Conservation (phyloP, 1,140 invertebrate species). For the Trichonephila clavata region DNA sequence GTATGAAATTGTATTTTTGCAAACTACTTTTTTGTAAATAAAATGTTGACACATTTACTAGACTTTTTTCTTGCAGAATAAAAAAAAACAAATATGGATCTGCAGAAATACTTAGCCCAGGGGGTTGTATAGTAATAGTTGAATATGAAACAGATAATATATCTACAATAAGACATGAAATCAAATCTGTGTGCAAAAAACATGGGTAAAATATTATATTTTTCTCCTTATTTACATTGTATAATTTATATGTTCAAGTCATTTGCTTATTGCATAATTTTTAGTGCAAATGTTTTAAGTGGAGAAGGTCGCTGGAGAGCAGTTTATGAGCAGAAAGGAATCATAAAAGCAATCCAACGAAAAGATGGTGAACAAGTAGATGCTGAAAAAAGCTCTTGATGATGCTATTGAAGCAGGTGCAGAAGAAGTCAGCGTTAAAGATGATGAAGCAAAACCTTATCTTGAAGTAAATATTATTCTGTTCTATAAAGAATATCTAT, state of each 20-base stretch:
- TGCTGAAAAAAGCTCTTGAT: slow-evolving; percentile 74
- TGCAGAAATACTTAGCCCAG: slow-evolving; percentile 78
- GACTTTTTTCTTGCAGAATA: slow-evolving; percentile 54
- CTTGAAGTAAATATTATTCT: slow-evolving; percentile 24
- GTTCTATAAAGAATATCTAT: too few species aligned
- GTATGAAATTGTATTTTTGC: too few species aligned
- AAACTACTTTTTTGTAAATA: too few species aligned
- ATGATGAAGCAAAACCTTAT: slow-evolving; percentile 74
- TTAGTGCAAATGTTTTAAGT: slow-evolving; percentile 62
- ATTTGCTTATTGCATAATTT: neutral
- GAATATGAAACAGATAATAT: slow-evolving; percentile 78
- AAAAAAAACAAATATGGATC: slow-evolving; percentile 74
- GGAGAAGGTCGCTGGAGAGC: slow-evolving; percentile 71
- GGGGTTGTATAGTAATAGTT: slow-evolving; percentile 77
- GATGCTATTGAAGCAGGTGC: slow-evolving; percentile 78
- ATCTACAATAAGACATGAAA: slow-evolving; percentile 56
- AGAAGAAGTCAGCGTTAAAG: slow-evolving; percentile 77
- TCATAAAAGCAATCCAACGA: slow-evolving; percentile 47
- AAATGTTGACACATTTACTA: too few species aligned
- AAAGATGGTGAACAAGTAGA: slow-evolving; percentile 62
- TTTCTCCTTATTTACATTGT: neutral
- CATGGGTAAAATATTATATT: slow-evolving; percentile 47
- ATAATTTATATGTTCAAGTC: neutral
- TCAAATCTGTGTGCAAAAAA: slow-evolving; percentile 75
- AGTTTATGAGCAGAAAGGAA: slow-evolving; percentile 77